Conservation (phyloP, 2,113 vertebrate species). For the Elanus axillaris region DNA sequence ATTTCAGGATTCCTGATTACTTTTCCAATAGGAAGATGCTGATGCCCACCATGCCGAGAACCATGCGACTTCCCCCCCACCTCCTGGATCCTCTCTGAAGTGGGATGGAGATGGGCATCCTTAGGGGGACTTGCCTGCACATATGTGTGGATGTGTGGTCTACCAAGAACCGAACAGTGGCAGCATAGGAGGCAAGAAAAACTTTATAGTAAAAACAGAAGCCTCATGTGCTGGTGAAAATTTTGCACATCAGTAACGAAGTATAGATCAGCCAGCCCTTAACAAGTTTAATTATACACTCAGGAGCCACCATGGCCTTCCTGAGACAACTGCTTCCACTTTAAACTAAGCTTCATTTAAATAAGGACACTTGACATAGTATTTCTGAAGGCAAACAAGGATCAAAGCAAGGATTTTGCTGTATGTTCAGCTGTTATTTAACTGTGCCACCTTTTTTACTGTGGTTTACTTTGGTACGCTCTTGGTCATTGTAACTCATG, state of each 20-base stretch:
- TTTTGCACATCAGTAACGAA: not conserved
- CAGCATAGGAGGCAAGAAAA: not conserved
- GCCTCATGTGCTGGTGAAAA: not conserved
- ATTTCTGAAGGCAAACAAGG: not conserved
- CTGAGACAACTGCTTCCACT: not conserved
- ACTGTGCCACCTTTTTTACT: not conserved
- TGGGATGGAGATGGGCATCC: rapidly evolving
- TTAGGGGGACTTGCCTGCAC: too few relatives aligned
- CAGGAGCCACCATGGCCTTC: not conserved
- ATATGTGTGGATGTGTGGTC: rapidly evolving
- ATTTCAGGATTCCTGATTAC: not conserved
- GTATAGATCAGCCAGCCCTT: not conserved
- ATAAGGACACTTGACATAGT: not conserved
- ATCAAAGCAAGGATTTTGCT: not conserved
- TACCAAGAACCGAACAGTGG: rapidly evolving
- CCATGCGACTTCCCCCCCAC: rapidly evolving
- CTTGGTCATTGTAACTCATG: not conserved
- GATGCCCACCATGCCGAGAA: rapidly evolving
- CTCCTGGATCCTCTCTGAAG: not conserved
- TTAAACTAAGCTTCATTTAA: not conserved
- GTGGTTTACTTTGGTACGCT: not conserved
- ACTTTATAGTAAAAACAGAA: not conserved
- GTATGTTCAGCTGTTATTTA: not conserved
- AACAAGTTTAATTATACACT: not conserved
- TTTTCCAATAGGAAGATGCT: not conserved